Evolutionary conservation across 2,797 vertebrate species (phyloP).

Genomic region (Enoplosus armatus): DNA sequence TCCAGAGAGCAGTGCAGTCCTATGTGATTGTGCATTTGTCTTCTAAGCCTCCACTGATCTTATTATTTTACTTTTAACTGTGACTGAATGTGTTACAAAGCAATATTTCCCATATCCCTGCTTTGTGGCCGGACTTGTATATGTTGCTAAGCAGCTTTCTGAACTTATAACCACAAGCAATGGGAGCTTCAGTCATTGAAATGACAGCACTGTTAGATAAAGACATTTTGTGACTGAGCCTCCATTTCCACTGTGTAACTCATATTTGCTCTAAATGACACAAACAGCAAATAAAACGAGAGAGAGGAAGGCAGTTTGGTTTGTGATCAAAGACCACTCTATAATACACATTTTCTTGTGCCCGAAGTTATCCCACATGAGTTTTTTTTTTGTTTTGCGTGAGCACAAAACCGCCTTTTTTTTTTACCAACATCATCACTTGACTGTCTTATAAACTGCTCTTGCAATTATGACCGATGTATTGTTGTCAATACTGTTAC

Average conservation of each 20-base stretch:
- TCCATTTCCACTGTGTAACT: slow-evolving; percentile 34
- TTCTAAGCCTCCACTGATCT: slow-evolving; percentile 25
- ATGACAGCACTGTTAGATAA: slow-evolving; percentile 28
- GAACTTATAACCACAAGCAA: slow-evolving; percentile 50
- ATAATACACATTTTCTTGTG: slow-evolving; percentile 18
- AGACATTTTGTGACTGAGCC: slow-evolving; percentile 38
- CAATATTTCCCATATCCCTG: slow-evolving; percentile 53
- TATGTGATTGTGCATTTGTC: slow-evolving; percentile 53
- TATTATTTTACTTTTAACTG: slow-evolving; percentile 38
- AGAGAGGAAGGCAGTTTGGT: slow-evolving; percentile 12
- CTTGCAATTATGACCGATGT: slow-evolving; percentile 64
- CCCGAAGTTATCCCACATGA: not conserved
- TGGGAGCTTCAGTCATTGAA: slow-evolving; percentile 31
- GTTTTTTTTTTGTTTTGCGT: slow-evolving; percentile 6
- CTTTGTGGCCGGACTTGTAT: slow-evolving; percentile 57
- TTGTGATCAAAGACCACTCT: slow-evolving; percentile 16
- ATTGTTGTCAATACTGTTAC: slow-evolving; percentile 72
- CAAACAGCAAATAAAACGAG: slow-evolving; percentile 21
- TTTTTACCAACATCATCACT: slow-evolving; percentile 37
- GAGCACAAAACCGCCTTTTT: slow-evolving; percentile 20
- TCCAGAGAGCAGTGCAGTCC: slow-evolving; percentile 1
- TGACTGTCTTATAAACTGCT: slow-evolving; percentile 60
- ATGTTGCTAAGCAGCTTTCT: slow-evolving; percentile 64
- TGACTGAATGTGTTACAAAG: slow-evolving; percentile 71
- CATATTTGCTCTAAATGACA: slow-evolving; percentile 39